Evolutionary conservation across 2,888 invertebrate genomes (phyloP), one percentile per base, ranked within the genome.

Genomic region (Philhelius pedissequus): DNA sequence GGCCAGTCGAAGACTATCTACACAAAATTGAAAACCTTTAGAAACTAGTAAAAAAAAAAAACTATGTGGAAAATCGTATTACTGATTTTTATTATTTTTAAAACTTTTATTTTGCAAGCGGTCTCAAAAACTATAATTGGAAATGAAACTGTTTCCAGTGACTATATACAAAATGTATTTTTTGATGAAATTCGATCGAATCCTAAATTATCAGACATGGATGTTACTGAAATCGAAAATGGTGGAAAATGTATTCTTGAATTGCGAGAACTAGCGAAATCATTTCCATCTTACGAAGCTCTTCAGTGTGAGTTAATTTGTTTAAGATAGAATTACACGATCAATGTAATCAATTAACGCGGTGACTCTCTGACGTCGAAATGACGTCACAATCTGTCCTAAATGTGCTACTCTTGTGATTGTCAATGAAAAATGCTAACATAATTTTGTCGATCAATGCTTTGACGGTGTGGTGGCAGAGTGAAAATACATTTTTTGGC

Each of bases 101-200:
- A 13, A 1, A 30, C 9, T 18, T 25, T 74, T 1, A 32, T 22
- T 15, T n/a, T 48, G 0, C 40, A 54, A 45, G 11, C 18, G 0
- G 30, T 40, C 11, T 35, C 62, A 7, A 25, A 58, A 27, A 20
- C 54, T 43, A 13, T 64, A 9, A 6, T 74, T 4, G 60, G 45
- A 54, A 54, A 74, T 64, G 43, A 13, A 8, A 74, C 54, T 0
- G 11, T 74, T 54, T 74, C 73, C 4, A 74, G 73, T 74, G 73
- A 74, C 25, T 45, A 32, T 3, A n/a, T 64, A 22, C 64, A 74
- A 52, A 54, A 74, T 54, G 22, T 54, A 1, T 73, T 74, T 15
- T 54, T 64, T 25, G 43, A 64, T n/a, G 64, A 74, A 54, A 22
- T 74, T 8, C 50, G 30, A 22, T 25, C 22, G 1, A 54, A 43